These are phyloP conservation scores for Xestia ashworthii DNA, from an alignment of 2,888 invertebrate genomes.

Conservation along the genomic window DNA sequence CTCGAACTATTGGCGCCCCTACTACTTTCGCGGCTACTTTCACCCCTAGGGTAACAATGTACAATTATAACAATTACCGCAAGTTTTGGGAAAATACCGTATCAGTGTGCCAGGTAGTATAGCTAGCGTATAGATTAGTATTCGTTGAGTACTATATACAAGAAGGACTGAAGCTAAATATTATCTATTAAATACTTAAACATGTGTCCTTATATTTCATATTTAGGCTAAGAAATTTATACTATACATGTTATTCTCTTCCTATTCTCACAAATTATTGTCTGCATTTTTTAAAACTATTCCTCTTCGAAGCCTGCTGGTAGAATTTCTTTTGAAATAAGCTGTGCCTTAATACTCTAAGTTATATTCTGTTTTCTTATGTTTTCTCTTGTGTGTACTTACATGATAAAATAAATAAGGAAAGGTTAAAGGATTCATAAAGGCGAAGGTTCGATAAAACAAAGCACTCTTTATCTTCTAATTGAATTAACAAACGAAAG, in stretches of 20 bases:
- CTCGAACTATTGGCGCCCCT: too few relatives aligned
- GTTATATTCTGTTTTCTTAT: too few relatives aligned
- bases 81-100: not conserved
- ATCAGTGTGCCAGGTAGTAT: not conserved
- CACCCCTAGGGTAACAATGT: too few relatives aligned
- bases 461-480: not conserved
- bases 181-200: not conserved
- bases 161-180: not conserved
- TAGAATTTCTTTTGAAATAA: too few relatives aligned
- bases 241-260: not conserved
- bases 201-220: not conserved
- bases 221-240: not conserved
- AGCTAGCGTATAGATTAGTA: not conserved
- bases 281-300: too few relatives aligned
- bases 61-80: slow-evolving; percentile 5
- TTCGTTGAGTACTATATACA: not conserved
- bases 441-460: slow-evolving; percentile 5
- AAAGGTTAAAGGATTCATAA: not conserved
- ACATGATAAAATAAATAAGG: slow-evolving; percentile 7
- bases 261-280: too few relatives aligned
- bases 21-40: too few relatives aligned
- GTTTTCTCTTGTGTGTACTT: too few relatives aligned
- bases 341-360: too few relatives aligned
- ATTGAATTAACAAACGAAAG: slow-evolving; percentile 12
- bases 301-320: too few relatives aligned